Conservation (phyloP, 1,140 invertebrate genomes). For the Saccostrea cuccullata region DNA sequence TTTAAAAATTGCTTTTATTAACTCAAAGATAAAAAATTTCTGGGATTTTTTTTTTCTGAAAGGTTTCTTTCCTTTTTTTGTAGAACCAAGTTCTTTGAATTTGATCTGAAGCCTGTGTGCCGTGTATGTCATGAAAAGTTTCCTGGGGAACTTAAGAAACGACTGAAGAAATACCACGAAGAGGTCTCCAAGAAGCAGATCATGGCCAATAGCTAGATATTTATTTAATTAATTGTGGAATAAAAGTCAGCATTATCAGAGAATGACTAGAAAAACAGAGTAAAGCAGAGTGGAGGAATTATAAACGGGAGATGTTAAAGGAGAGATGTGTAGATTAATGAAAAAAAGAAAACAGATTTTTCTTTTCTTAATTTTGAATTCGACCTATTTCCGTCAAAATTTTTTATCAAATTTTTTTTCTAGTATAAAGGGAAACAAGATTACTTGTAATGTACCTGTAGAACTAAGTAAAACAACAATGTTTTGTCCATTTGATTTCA, state of each 20-base stretch:
- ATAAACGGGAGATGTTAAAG: not conserved
- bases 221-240: not conserved
- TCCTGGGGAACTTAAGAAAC: constrained; percentile 94
- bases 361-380: no score
- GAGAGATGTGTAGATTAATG: no score
- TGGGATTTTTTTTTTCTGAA: not conserved
- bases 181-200: constrained; percentile 67
- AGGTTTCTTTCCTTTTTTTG: constrained; percentile 52
- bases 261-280: not conserved
- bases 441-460: no score
- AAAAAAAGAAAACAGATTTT: no score
- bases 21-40: no score
- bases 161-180: constrained; percentile 82
- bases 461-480: no score
- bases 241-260: not conserved
- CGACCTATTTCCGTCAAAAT: no score
- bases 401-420: no score
- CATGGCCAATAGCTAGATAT: constrained; percentile 15
- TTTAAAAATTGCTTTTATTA: no score
- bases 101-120: constrained; percentile 98
- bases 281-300: not conserved
- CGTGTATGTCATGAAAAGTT: constrained; percentile 99
- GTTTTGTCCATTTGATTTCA: no score
- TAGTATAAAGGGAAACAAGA: no score
- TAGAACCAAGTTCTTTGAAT: constrained; percentile 98